These are phyloP conservation scores for Decapterus maruadsi DNA, from an alignment of 2,797 vertebrate species.

Conservation along the genomic window DNA sequence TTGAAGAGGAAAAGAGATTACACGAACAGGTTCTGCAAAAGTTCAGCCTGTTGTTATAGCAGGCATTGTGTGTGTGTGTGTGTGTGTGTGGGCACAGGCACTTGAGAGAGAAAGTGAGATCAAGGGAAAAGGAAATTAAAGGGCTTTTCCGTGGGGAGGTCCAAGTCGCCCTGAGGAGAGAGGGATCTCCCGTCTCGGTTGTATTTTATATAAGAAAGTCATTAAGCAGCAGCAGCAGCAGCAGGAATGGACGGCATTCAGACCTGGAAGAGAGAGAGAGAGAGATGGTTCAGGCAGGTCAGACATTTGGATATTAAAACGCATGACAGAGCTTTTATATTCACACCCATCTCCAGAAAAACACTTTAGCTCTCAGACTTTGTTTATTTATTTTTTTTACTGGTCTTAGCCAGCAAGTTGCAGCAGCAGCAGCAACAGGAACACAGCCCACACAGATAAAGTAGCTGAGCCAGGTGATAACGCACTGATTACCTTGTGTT, in stretches of 20 bases:
- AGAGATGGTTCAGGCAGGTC: slow-evolving; percentile 36
- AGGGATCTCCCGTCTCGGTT: slow-evolving; percentile 38
- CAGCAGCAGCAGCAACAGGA: neutral
- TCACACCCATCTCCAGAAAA: neutral
- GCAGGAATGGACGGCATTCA: slow-evolving; percentile 32
- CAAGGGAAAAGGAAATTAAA: slow-evolving; percentile 69
- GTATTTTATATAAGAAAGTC: slow-evolving; percentile 20
- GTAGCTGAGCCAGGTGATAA: neutral
- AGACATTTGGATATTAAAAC: slow-evolving; percentile 29
- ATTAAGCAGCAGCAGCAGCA: slow-evolving; percentile 21
- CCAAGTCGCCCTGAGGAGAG: slow-evolving; percentile 46
- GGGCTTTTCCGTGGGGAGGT: slow-evolving; percentile 56
- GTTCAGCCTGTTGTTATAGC: slow-evolving; percentile 28
- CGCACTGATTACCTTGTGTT: neutral
- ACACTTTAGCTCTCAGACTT: neutral
- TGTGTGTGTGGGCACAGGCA: slow-evolving; percentile 43
- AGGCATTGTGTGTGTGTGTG: neutral
- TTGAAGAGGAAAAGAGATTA: slow-evolving; percentile 33
- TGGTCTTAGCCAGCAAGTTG: neutral
- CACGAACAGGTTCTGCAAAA: slow-evolving; percentile 10
- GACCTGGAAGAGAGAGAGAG: neutral
- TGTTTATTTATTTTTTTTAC: neutral
- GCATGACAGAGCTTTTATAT: slow-evolving; percentile 6
- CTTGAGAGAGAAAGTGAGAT: slow-evolving; percentile 60
- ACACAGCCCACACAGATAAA: neutral